Base-by-base conservation (phyloP, 2,888 invertebrate genomes). In the Watsonalla binaria region DNA sequence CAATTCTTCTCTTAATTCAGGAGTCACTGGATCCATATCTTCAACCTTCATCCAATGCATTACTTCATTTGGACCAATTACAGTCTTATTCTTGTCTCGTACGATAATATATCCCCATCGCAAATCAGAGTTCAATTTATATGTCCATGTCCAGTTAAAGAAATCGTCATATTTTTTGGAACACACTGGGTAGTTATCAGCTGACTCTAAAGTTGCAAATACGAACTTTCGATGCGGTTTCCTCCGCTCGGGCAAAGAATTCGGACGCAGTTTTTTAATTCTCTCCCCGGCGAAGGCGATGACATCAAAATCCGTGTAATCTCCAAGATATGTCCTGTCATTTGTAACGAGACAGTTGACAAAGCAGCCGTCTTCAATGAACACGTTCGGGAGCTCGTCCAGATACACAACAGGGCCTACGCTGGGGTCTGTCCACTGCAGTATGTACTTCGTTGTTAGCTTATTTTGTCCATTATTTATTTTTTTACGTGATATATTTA, bases 91-190 rank as follows among this genome's bases (percentile, higher is more conserved):
- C 5, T 54, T 47, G 59, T 83, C 72, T 55, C 66, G 68, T 5
- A 82, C 62, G 0, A 62, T 70, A 6, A 83, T 60, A 47, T 83
- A 84, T 0, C 76, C 78, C 72, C 74, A 80, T 50, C 60, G 64
- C 0, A 72, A 68, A 46, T 83, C 79, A 0, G 82, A 78, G 39
- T 78, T 68, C 4, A 78, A 52, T 55, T 60, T 76, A 52, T 74
- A 83, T 0, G 82, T 80, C 82, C 81, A 83, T 0, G 82, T 81
- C 73, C 81, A 79, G 54, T 83, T 83, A 48, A 82, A 84, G 35
- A 65, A 76, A 6, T 64, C 63, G 35, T 84, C 63, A 5, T 69
- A 71, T 45, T 51, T 61, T 1, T 63, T 54, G 0, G 72, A 57
- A 46, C 76, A 76, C 0, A 74, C 58, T 0, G 80, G 78, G 53